Percentiles rank a stretch among this genome's conserved stretches.
Conservation (phyloP, 1,140 invertebrate genomes). For the Drosophila subpulchrella region DNA sequence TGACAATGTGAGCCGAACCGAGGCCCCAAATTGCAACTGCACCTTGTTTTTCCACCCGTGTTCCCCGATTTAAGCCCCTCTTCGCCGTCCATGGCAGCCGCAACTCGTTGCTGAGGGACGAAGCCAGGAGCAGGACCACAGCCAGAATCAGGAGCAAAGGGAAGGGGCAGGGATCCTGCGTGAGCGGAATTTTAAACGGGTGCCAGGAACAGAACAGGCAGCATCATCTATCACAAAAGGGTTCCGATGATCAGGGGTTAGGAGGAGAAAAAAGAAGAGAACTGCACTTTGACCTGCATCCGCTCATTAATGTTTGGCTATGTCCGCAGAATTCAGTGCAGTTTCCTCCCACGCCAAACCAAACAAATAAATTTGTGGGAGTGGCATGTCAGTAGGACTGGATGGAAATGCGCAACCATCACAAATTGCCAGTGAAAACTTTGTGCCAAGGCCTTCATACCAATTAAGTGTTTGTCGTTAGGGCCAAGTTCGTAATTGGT, state of each 20-base stretch:
- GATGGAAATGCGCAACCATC: neutral
- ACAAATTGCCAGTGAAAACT: slow-evolving; percentile 31
- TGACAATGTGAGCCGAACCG: slow-evolving; percentile 55
- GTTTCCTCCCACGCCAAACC: slow-evolving; percentile 13
- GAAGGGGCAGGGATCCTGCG: slow-evolving; percentile 17
- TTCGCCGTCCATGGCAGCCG: slow-evolving; percentile 17
- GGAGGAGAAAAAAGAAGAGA: neutral
- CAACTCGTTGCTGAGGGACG: slow-evolving; percentile 31
- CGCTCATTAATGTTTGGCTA: slow-evolving; percentile 51
- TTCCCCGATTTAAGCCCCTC: neutral
- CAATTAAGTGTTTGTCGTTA: slow-evolving; percentile 28
- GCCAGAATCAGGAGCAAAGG: slow-evolving; percentile 15
- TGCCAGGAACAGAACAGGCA: slow-evolving; percentile 54
- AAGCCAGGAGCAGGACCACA: slow-evolving; percentile 6
- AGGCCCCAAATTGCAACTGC: slow-evolving; percentile 60
- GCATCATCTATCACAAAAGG: slow-evolving; percentile 47
- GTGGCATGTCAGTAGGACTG: slow-evolving; percentile 1
- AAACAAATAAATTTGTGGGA: slow-evolving; percentile 31
- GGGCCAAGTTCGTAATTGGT: slow-evolving; percentile 46
- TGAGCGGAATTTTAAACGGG: slow-evolving; percentile 65
- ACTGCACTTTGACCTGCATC: slow-evolving; percentile 52
- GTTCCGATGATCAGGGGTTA: slow-evolving; percentile 9
- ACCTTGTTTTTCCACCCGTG: slow-evolving; percentile 4
- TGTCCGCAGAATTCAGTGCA: slow-evolving; percentile 23
- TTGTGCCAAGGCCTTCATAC: slow-evolving; percentile 23